Conservation (phyloP, 2,797 vertebrate species). For the Clarias laeviceps region DNA sequence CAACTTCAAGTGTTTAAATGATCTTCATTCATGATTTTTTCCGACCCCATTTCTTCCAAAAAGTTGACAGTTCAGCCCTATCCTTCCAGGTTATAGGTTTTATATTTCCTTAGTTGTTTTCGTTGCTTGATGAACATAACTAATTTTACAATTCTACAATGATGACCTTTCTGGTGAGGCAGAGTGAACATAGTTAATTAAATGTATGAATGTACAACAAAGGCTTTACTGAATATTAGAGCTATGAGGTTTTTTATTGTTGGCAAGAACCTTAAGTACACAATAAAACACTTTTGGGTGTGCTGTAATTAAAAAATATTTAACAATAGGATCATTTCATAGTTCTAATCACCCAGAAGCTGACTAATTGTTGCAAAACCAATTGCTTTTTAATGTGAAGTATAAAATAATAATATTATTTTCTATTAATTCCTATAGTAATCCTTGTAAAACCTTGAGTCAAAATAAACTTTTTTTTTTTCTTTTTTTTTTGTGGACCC, state of each 20-base stretch:
- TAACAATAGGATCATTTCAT: background rate
- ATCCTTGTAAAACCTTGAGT: background rate
- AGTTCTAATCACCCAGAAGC: too few relatives aligned
- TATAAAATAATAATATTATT: background rate
- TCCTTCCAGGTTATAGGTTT: too few relatives aligned
- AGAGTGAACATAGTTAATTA: background rate
- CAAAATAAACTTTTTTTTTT: too few relatives aligned
- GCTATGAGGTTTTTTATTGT: background rate
- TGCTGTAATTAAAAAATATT: background rate
- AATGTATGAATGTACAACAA: background rate
- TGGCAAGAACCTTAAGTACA: background rate
- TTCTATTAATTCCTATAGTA: background rate
- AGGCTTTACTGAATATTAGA: background rate
- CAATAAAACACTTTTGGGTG: background rate
- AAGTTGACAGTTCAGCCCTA: too few relatives aligned
- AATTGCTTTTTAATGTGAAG: background rate
- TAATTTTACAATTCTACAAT: too few relatives aligned
- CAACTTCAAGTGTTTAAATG: too few relatives aligned
- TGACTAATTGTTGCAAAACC: background rate
- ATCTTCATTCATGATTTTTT: too few relatives aligned
- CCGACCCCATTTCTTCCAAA: too few relatives aligned
- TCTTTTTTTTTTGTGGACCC: background rate
- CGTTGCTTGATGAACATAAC: too few relatives aligned
- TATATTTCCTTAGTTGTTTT: too few relatives aligned
- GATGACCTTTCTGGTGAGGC: too few relatives aligned